A percentile compares a stretch with the other conserved stretches of the same genome.
phyloP scores from a whole-genome alignment of 2,888 invertebrate genomes.

The Lamellibrachia columna region DNA sequence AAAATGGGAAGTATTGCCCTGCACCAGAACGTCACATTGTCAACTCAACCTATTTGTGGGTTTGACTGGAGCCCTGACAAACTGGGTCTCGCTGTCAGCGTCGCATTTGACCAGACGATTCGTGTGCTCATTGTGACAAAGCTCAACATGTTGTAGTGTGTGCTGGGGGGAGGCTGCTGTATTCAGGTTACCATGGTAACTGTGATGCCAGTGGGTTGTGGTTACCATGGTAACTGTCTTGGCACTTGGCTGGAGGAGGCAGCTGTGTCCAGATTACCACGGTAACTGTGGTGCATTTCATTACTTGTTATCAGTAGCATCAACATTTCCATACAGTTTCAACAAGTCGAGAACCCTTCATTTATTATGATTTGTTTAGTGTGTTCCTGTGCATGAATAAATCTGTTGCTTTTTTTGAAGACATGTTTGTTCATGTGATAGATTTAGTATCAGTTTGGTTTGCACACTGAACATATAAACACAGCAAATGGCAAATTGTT shows the following conservation, averaged over 20 bases:
- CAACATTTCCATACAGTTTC: neutral
- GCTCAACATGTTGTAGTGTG: slow-evolving; percentile 65
- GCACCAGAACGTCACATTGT: slow-evolving; percentile 82
- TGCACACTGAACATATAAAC: neutral
- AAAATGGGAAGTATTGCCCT: slow-evolving; percentile 80
- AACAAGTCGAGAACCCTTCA: neutral
- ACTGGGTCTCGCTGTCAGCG: slow-evolving; percentile 85
- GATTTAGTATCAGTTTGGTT: neutral
- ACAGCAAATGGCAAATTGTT: neutral
- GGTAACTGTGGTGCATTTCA: neutral
- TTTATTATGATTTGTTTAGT: neutral
- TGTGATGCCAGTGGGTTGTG: neutral
- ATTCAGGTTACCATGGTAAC: neutral
- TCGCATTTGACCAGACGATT: slow-evolving; percentile 90
- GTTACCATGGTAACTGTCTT: neutral
- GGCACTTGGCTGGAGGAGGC: neutral
- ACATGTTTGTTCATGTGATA: neutral
- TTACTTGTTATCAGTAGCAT: neutral
- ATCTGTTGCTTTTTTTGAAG: neutral
- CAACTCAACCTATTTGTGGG: slow-evolving; percentile 87
- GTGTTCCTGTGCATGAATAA: neutral
- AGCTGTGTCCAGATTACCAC: neutral
- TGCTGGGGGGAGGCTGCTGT: neutral
- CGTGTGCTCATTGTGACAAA: slow-evolving; percentile 88
- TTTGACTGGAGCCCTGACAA: slow-evolving; percentile 94